Percentiles rank a stretch among this genome's conserved stretches.
Evolutionary conservation across 2,113 vertebrate species (phyloP).

Genomic region (Lamprotornis superbus): DNA sequence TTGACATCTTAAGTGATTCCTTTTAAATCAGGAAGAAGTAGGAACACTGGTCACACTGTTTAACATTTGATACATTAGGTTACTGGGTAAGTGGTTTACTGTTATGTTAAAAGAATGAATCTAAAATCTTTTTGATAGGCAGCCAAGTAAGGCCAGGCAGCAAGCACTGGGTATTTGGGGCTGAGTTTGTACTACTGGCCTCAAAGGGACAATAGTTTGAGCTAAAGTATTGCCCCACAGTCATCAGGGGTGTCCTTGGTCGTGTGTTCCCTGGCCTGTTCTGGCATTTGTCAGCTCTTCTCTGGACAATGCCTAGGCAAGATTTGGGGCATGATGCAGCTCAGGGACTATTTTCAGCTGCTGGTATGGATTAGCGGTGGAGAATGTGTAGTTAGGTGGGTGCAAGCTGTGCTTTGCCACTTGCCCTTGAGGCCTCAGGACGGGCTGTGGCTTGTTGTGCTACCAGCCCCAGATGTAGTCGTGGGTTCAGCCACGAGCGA

Average conservation of each 20-base stretch:
- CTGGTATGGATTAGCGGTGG: neutral
- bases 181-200: neutral
- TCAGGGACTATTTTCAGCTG: neutral
- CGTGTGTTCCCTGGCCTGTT: neutral
- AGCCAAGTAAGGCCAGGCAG: neutral
- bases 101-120: neutral
- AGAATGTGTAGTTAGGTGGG: neutral
- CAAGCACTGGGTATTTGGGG: neutral
- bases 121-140: neutral
- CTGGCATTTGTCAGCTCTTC: neutral
- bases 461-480: accelerated
- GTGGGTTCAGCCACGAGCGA: neutral
- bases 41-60: neutral
- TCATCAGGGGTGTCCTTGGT: accelerated
- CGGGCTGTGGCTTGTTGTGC: neutral
- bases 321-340: neutral
- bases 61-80: neutral
- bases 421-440: neutral
- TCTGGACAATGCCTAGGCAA: neutral
- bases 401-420: neutral
- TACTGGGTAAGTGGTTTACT: neutral
- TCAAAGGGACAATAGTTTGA: neutral
- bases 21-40: neutral
- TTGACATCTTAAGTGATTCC: accelerated
- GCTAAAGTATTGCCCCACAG: neutral